Conservation (phyloP, 92 coral and sea anemone species). For the Pocillopora meandrina region DNA sequence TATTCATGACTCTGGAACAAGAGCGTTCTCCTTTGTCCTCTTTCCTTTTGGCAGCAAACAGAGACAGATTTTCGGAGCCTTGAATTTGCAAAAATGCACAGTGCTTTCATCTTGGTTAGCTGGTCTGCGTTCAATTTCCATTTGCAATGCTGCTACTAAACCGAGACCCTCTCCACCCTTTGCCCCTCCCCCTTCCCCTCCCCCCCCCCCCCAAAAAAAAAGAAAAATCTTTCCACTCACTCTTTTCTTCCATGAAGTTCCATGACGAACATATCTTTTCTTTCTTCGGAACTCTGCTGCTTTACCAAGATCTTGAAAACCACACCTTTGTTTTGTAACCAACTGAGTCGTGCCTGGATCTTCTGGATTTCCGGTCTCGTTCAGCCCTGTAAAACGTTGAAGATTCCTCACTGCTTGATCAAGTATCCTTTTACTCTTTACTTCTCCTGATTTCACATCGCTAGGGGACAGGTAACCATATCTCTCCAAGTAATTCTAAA, state of each 20-base stretch:
- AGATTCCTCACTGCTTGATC: slow-evolving; percentile 57
- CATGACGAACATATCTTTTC: slow-evolving; percentile 61
- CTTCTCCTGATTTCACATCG: slow-evolving; percentile 47
- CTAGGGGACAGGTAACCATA: slow-evolving; percentile 56
- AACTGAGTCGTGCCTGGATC: slow-evolving; percentile 35
- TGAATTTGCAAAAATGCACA: too few relatives aligned
- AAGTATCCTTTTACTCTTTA: slow-evolving; percentile 34
- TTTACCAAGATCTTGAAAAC: slow-evolving; percentile 56
- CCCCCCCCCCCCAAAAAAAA: not conserved
- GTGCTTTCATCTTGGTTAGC: too few relatives aligned
- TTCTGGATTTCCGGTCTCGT: slow-evolving; percentile 55
- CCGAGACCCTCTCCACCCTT: too few relatives aligned
- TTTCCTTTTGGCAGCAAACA: too few relatives aligned
- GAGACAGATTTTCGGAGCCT: too few relatives aligned
- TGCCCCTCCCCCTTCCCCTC: too few relatives aligned
- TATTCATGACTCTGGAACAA: too few relatives aligned
- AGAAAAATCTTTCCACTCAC: not conserved
- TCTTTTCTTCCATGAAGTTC: slow-evolving; percentile 55
- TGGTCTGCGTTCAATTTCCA: too few relatives aligned
- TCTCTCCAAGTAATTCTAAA: slow-evolving; percentile 56
- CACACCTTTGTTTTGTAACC: slow-evolving; percentile 57
- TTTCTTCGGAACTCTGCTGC: slow-evolving; percentile 50
- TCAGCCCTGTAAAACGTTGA: slow-evolving; percentile 68
- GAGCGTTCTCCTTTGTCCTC: too few relatives aligned
- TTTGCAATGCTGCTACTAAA: too few relatives aligned